Evolutionary conservation across 2,888 invertebrate species (phyloP), one percentile per base, ranked within the genome.

Genomic region (Drosophila neotestacea): DNA sequence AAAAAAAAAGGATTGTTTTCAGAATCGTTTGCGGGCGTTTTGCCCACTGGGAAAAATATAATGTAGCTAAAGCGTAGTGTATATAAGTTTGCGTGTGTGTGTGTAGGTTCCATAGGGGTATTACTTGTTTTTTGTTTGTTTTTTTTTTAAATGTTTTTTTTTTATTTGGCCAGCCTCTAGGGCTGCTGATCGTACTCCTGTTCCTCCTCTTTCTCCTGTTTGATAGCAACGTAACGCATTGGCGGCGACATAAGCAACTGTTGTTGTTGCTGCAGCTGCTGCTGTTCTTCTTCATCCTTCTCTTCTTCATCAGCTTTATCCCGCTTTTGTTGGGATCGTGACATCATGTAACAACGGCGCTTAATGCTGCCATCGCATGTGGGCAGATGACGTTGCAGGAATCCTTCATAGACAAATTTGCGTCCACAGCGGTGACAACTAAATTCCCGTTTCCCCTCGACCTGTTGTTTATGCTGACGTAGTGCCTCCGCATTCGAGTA

Each of bases 311-410:
- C 30, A 4, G 38, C 32, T 11, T 27, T 16, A 10, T 46, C 6
- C n/a, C 10, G 7, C 28, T n/a, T n/a, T 11, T 28, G 52, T 2
- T 51, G 41, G 4, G 47, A 11, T 58, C 58, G 55, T 41, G 90
- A 91, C 83, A 91, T 91, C 87, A 91, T 89, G 64, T 92, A 92
- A 4, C 92, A 91, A 36, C 92, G 91, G 1, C 92, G 88, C 70
- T 92, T 92, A 54, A 92, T 92, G 38, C 92, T 92, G 16, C 92
- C 92, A 85, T 92, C 92, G 68, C 92, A 92, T 27, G 90, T 90
- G 13, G 92, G 92, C 68, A 91, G 65, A 74, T 92, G 92, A 1
- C 92, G 89, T 51, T 92, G 92, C 27, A 92, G 76, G 77, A 92
- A 92, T 6, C 92, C 92, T 51, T 92, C 92, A 9, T 92, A 92